Base-by-base conservation (phyloP, 1,140 invertebrate species). In the Drosophila albomicans region DNA sequence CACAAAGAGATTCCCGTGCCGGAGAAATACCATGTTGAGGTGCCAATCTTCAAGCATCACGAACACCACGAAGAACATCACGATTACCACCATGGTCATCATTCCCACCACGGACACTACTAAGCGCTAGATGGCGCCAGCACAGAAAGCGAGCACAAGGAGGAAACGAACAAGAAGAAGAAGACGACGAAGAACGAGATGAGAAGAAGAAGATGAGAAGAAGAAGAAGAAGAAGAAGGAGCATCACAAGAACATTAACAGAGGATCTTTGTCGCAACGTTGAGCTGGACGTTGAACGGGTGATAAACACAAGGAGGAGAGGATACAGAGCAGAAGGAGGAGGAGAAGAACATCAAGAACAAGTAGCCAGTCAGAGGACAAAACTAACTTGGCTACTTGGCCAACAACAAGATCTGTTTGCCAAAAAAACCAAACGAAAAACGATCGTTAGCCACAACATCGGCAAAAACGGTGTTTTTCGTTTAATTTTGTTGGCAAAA, bases 1-100 rank as follows among this genome's bases (percentile, higher is more conserved):
- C 95, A 96, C 77, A 96, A 96, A 86, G 95, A 95, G 81, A 95
- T 96, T 5, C 96, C 96, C 8, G 94, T 95, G 68, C 95, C 96
- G 7, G 95, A 96, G 16, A 96, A 96, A 91, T 94, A 96, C 25
- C 95, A 95, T 32, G 94, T 95, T 6, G 95, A 95, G 68, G 93
- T 95, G 20, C 95, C 94, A 10, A 94, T 95, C n/a, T 94, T 94
- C 68, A 93, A 93, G 64, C 92, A 93, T 3, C 81, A 92, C 57
- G 91, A 93, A 16, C 84, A 93, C 38, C 78, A 91, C 6, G 72
- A 86, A 5, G 67, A 87, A 16, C 87, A 92, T 28, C 75, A 91
- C 48, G 56, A 73, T n/a, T 58, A 82, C 51, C 52, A 75, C 4
- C 58, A 73, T 10, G 13, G 58, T 35, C 54, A 66, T 38, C 75